Percentiles rank a stretch among this genome's conserved stretches.
Conservation (phyloP, 1,140 invertebrate genomes). For the Heterodera schachtii region DNA sequence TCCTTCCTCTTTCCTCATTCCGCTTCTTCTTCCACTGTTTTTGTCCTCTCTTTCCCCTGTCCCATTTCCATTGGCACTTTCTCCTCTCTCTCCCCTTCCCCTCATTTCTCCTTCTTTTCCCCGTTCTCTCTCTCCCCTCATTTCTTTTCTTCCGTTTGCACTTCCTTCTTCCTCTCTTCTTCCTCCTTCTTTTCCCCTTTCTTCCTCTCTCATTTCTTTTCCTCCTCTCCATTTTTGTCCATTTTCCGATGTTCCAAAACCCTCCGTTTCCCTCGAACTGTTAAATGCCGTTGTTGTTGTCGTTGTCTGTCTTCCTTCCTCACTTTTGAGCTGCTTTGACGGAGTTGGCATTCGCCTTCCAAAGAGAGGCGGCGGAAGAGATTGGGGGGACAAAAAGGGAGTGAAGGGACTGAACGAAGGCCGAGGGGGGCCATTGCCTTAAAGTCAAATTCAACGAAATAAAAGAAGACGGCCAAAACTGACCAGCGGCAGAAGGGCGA, state of each 20-base stretch:
- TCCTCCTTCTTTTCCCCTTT: background rate
- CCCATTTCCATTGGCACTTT: background rate
- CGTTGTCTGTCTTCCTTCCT: background rate
- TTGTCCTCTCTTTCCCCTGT: background rate
- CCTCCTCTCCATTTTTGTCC: slow-evolving; percentile 1
- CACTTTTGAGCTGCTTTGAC: background rate
- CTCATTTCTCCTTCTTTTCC: background rate
- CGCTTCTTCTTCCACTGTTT: background rate
- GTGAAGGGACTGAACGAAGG: slow-evolving; percentile 22
- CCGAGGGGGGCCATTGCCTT: background rate
- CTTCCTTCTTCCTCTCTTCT: background rate
- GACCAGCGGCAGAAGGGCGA: background rate
- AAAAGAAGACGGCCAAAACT: background rate
- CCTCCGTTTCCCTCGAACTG: background rate
- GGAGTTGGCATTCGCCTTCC: background rate
- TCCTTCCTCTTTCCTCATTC: background rate
- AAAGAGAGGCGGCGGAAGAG: slow-evolving; percentile 23
- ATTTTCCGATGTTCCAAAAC: background rate
- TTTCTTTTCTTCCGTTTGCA: background rate
- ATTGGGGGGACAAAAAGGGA: slow-evolving; percentile 17
- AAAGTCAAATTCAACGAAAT: background rate
- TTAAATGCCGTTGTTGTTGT: background rate
- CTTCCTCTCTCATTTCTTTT: background rate
- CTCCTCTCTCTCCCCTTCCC: background rate
- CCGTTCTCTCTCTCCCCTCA: slow-evolving; percentile 3